Conservation (phyloP, 2,113 vertebrate species). For the Gulo gulo region DNA sequence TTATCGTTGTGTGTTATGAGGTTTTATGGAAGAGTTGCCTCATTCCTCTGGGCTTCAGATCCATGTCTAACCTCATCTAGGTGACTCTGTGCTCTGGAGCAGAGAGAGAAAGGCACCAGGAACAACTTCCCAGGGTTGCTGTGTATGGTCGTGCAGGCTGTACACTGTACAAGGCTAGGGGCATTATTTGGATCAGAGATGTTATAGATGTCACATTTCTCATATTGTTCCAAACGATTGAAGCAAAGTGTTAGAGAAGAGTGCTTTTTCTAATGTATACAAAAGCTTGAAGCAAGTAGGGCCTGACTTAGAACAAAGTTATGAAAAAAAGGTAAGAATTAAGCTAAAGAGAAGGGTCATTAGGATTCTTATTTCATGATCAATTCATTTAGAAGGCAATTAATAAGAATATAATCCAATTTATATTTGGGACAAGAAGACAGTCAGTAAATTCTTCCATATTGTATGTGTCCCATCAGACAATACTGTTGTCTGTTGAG, state of each 20-base stretch:
- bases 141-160: neutral
- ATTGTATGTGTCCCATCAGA: neutral
- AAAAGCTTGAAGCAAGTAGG: neutral
- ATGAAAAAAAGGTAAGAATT: neutral
- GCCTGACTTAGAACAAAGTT: neutral
- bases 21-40: conserved; percentile 49
- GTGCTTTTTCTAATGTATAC: neutral
- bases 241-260: neutral
- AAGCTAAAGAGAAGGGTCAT: neutral
- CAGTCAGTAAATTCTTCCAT: neutral
- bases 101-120: neutral
- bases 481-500: neutral
- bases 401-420: neutral
- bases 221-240: neutral
- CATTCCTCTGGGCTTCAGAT: neutral
- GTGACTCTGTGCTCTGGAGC: neutral
- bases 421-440: neutral
- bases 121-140: neutral
- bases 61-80: neutral
- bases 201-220: neutral
- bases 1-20: neutral
- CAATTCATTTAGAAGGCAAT: neutral
- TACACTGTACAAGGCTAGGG: neutral
- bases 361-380: neutral
- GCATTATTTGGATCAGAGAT: neutral